A percentile compares a stretch with the other conserved stretches of the same genome.
These are phyloP conservation scores for Myocastor coypus DNA, from an alignment of 2,113 vertebrate species.

Conservation along the genomic window DNA sequence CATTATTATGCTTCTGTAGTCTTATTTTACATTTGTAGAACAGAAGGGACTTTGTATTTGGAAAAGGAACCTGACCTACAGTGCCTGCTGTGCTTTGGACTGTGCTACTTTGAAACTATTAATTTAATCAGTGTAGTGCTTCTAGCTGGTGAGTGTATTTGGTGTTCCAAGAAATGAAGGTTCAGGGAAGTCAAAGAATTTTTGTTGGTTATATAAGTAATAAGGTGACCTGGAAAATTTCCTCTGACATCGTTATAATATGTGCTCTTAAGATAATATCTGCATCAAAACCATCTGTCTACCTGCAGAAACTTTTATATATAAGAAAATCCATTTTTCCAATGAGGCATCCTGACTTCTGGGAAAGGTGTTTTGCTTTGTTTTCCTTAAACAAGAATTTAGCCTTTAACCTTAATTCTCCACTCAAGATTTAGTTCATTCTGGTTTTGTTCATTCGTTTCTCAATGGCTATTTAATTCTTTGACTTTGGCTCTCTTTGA, in stretches of 20 bases:
- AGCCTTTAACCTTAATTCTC: neutral
- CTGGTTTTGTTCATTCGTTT: neutral
- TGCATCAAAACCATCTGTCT: neutral
- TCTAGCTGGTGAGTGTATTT: neutral
- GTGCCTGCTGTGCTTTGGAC: neutral
- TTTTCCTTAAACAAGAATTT: neutral
- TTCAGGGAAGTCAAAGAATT: neutral
- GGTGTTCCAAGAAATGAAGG: neutral
- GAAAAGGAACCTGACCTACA: neutral
- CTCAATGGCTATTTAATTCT: neutral
- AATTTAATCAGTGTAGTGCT: neutral
- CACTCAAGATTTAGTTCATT: neutral
- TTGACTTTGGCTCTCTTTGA: neutral
- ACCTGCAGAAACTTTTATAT: neutral
- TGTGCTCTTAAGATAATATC: neutral
- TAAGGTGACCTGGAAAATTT: neutral
- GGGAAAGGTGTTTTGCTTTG: neutral
- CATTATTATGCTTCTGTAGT: neutral
- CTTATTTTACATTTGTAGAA: constrained; percentile 33
- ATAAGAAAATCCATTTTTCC: neutral
- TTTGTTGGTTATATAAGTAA: neutral
- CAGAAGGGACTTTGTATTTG: neutral
- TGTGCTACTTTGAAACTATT: neutral
- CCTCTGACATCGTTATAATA: neutral
- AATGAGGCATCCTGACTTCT: neutral